Conservation (phyloP, 1,140 invertebrate species). For the Limonius californicus region DNA sequence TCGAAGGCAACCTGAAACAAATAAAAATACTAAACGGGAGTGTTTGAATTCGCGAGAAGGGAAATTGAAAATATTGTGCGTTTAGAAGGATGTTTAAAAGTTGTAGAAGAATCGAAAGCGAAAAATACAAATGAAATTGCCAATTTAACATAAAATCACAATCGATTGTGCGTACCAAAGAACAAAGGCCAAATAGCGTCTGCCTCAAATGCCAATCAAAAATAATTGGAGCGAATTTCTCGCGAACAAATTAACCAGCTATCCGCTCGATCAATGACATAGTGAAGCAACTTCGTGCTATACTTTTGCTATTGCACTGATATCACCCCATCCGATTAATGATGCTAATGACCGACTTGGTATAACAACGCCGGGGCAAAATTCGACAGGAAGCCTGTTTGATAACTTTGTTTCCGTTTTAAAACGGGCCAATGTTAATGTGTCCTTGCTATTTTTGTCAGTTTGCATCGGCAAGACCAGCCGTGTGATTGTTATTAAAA, state of each 20-base stretch:
- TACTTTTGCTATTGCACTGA: neutral
- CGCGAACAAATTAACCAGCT: conserved; percentile 7
- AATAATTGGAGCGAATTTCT: neutral
- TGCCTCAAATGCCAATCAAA: neutral
- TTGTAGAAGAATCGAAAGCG: neutral
- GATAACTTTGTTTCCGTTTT: neutral
- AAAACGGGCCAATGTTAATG: neutral
- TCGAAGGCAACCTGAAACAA: neutral
- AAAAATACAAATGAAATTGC: conserved; percentile 4
- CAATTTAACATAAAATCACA: conserved; percentile 5
- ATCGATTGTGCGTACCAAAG: neutral
- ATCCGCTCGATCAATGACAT: neutral
- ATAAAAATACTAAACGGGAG: no score
- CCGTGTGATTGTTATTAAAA: no score
- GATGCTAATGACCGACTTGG: neutral
- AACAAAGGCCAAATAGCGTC: neutral
- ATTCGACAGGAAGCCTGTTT: neutral
- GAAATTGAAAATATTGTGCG: conserved; percentile 2
- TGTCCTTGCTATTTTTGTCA: no score
- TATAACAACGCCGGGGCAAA: neutral
- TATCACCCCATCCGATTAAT: conserved; percentile 4
- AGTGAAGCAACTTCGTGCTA: neutral
- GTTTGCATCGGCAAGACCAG: no score
- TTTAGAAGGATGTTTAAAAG: neutral
- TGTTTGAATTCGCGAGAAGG: neutral